Percentiles rank a stretch among this genome's conserved stretches.
phyloP scores from a whole-genome alignment of 1,140 invertebrate species.

The Ceratoteleas bidentatus region DNA sequence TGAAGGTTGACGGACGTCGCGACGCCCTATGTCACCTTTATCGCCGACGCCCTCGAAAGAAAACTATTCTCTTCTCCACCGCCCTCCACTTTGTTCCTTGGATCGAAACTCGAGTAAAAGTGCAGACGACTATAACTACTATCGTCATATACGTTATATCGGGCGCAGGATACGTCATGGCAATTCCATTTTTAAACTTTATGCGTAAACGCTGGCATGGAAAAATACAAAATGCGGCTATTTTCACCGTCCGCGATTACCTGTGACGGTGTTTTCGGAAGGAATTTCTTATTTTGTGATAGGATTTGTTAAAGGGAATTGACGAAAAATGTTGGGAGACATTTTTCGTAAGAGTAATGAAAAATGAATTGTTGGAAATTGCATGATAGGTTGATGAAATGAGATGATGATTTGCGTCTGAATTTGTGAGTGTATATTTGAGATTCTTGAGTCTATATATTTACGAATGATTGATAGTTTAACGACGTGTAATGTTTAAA shows the following conservation, averaged over 20 bases:
- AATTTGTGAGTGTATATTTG: too few species aligned
- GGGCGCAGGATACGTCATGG: conserved; percentile 20
- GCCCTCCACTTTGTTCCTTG: conserved; percentile 58
- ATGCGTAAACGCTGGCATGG: conserved; percentile 13
- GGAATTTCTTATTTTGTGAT: too few species aligned
- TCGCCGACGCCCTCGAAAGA: conserved; percentile 73
- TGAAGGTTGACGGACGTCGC: conserved; percentile 79
- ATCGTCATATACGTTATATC: conserved; percentile 45
- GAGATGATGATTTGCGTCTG: too few species aligned
- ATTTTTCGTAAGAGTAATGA: too few species aligned
- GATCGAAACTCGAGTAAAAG: conserved; percentile 63
- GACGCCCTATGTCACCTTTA: conserved; percentile 80
- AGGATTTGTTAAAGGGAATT: too few species aligned
- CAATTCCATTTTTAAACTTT: conserved; percentile 47
- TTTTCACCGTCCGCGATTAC: too few species aligned
- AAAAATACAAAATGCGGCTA: too few species aligned
- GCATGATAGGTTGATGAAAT: too few species aligned
- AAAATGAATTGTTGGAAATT: too few species aligned
- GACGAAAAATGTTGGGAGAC: too few species aligned
- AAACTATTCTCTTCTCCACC: conserved; percentile 65
- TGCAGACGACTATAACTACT: conserved; percentile 60
- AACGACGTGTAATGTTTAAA: background rate
- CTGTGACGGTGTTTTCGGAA: too few species aligned
- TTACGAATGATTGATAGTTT: background rate
- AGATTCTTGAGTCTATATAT: background rate